Evolutionary conservation across 2,888 invertebrate genomes (phyloP).

Genomic region (Plemyria rubiginata): DNA sequence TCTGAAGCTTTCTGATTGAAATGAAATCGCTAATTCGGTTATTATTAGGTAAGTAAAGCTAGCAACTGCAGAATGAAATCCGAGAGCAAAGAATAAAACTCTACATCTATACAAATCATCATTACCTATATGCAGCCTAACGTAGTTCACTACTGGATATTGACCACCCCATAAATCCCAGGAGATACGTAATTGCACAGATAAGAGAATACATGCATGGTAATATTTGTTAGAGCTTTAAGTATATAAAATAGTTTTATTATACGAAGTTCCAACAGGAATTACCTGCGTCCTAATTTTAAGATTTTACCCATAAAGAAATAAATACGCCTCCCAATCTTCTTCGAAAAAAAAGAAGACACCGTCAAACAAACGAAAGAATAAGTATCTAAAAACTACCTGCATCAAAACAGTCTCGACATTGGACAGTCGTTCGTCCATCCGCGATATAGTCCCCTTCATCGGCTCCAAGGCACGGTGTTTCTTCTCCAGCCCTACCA

Average conservation of each 20-base stretch:
- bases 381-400: conserved; percentile 66
- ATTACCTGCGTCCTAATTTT: too few relatives aligned
- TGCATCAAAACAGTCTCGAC: conserved; percentile 91
- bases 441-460: conserved; percentile 87
- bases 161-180: too few relatives aligned
- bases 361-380: too few relatives aligned
- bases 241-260: too few relatives aligned
- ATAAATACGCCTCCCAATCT: too few relatives aligned
- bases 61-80: conserved; percentile 4
- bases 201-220: too few relatives aligned
- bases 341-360: too few relatives aligned
- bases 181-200: too few relatives aligned
- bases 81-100: neutral
- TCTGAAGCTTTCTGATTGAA: conserved; percentile 86
- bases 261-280: too few relatives aligned
- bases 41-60: conserved; percentile 32
- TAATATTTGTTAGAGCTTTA: too few relatives aligned
- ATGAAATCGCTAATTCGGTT: conserved; percentile 35
- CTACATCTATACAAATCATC: neutral
- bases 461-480: conserved; percentile 88
- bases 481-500: conserved; percentile 89
- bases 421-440: conserved; percentile 90
- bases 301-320: too few relatives aligned
- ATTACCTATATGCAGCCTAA: neutral
- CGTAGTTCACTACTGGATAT: neutral